Percentiles rank a stretch among this genome's conserved stretches.
phyloP scores from a whole-genome alignment of 2,797 vertebrate genomes.

The Sternotherus odoratus region DNA sequence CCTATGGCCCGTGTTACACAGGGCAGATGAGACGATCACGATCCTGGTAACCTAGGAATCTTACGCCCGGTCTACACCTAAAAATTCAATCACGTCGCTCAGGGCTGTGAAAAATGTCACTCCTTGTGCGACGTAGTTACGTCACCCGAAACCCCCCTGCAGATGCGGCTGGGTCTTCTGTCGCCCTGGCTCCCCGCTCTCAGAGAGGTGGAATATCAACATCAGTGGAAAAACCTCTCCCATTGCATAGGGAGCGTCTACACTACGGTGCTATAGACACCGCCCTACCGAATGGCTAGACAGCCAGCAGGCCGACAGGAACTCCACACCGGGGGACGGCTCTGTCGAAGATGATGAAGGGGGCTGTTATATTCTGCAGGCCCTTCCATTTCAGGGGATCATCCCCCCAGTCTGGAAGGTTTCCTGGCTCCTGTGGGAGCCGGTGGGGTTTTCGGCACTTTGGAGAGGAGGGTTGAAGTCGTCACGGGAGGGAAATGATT shows the following conservation, averaged over 20 bases:
- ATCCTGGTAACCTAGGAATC: background rate
- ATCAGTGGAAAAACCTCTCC: background rate
- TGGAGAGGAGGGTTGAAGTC: background rate
- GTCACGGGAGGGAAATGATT: background rate
- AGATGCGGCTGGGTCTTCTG: background rate
- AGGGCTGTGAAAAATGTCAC: background rate
- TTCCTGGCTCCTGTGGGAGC: background rate
- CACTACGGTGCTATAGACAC: background rate
- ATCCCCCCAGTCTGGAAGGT: background rate
- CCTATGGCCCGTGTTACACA: background rate
- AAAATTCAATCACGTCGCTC: background rate
- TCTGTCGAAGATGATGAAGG: background rate
- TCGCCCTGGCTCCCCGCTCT: background rate
- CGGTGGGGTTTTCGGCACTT: too few relatives aligned
- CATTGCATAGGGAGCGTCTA: background rate
- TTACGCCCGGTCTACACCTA: background rate
- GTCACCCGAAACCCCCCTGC: background rate
- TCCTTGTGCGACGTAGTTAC: background rate
- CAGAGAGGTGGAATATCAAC: rapidly evolving
- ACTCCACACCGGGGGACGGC: too few relatives aligned
- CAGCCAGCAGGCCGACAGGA: background rate
- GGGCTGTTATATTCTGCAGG: background rate
- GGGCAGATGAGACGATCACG: too few relatives aligned
- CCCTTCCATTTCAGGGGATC: background rate
- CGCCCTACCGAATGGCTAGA: background rate